Evolutionary conservation across 2,113 vertebrate species (phyloP), one percentile per base, ranked within the genome.

Genomic region (Aspiorhynchus laticeps): DNA sequence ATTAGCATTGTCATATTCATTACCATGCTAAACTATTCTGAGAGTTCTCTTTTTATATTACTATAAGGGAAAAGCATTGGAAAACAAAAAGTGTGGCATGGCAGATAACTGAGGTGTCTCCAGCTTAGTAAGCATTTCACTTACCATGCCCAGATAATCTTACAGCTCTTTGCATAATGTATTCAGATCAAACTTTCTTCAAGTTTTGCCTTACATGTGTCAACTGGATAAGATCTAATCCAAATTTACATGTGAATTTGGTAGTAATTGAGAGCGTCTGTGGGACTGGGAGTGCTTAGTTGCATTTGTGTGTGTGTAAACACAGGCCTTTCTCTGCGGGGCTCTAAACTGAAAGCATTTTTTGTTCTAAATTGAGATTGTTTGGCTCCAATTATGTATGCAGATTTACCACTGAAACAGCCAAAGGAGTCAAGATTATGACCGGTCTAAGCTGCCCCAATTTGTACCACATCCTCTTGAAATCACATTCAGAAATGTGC

Each of bases 401-500:
- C 71, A 74, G 71, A 74, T 74, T 41, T 11, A 73, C 36, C 69
- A 73, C 69, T n/a, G 36, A 73, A 73, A 73, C 71, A n/a, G 71
- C 71, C 36, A 10, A 41, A 74, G 21, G 21, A 41, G 10, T 74
- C 5, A 2, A 73, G 36, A 41, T 41, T 41, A 74, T 12, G 36
- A 41, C 36, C 71, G 36, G 71, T 74, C 71, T 12, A n/a, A 74
- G 21, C 71, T 41, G 21, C 71, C 71, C 11, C 71, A n/a, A 74
- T 74, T 41, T 74, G 71, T 74, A 74, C 10, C 36, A n/a, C 36
- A n/a, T 74, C 36, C 36, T 74, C 71, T 69, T 69, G 31, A 74
- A 41, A 38, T 41, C 36, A 74, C 36, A 41, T 74, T 41, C 36
- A 74, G 21, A 74, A n/a, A 5, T 38, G 5, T 38, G 31, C 28